Evolutionary conservation across 2,797 vertebrate genomes (phyloP).

Genomic region (Masticophis lateralis): DNA sequence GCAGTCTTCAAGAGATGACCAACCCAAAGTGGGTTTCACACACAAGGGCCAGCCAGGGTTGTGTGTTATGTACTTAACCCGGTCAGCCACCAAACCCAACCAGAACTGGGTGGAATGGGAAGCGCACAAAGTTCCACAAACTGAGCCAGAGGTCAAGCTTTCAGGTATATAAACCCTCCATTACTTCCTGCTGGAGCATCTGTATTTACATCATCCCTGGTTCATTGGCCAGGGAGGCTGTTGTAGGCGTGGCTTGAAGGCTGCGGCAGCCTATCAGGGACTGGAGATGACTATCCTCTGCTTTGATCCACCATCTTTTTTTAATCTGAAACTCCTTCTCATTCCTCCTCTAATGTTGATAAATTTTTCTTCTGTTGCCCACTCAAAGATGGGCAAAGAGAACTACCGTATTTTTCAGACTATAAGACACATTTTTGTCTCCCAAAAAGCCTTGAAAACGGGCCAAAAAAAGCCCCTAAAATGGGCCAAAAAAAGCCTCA

Average conservation of each 20-base stretch:
- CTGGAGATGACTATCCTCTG: not conserved
- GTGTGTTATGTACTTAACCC: not conserved
- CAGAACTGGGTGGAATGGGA: not conserved
- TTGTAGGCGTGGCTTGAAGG: not conserved
- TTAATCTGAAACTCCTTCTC: not conserved
- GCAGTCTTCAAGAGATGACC: not conserved
- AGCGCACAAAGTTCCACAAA: not conserved
- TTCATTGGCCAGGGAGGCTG: not conserved
- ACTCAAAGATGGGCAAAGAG: not conserved
- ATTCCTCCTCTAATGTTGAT: not conserved
- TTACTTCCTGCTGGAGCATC: not conserved
- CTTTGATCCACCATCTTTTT: not conserved
- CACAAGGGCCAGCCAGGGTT: not conserved
- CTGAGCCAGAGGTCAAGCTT: not conserved
- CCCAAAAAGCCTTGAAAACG: too few relatives aligned
- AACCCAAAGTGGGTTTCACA: not conserved
- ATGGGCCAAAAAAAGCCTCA: too few relatives aligned
- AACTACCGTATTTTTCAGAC: too few relatives aligned
- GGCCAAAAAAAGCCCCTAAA: too few relatives aligned
- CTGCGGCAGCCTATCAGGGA: not conserved
- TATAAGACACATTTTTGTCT: too few relatives aligned
- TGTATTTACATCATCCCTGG: not conserved
- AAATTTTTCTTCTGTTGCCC: not conserved
- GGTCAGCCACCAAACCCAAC: not conserved
- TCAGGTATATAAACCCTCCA: not conserved